Evolutionary conservation across 2,113 vertebrate species (phyloP).

Genomic region (Neoarius graeffei): DNA sequence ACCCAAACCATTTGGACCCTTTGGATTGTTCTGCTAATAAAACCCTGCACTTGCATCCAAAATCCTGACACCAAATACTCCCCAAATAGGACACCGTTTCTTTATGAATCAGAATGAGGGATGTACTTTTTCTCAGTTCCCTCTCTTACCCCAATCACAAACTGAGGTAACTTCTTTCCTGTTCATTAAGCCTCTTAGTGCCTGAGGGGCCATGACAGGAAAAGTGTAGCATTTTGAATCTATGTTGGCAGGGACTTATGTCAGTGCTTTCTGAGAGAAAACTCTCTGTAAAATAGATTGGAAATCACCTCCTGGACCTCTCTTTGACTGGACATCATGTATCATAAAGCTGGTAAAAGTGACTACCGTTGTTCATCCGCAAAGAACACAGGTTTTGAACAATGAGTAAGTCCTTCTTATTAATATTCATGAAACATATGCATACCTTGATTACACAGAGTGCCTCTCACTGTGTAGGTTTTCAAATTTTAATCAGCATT

Average conservation of each 20-base stretch:
- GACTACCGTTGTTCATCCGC: neutral
- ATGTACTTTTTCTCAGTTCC: neutral
- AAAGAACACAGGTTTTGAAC: constrained; percentile 7
- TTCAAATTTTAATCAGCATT: constrained; percentile 56
- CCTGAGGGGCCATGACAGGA: neutral
- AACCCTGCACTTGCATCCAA: neutral
- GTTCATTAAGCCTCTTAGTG: neutral
- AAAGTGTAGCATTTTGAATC: neutral
- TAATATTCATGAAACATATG: constrained; percentile 24
- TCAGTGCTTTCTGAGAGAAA: neutral
- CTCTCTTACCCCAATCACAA: neutral
- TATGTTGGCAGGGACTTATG: neutral
- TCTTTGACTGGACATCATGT: neutral
- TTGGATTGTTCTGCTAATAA: neutral
- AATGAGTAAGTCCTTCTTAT: neutral
- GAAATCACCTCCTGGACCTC: neutral
- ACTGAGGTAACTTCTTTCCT: neutral
- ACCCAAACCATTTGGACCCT: neutral
- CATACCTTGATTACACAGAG: constrained; percentile 15
- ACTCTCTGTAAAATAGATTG: neutral
- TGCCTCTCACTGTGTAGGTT: constrained; percentile 21
- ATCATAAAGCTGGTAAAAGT: neutral
- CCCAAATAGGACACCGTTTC: neutral
- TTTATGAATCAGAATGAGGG: neutral
- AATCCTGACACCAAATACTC: neutral